Base-by-base conservation (phyloP, 2,888 invertebrate genomes). In the Ceratothoa steindachneri region DNA sequence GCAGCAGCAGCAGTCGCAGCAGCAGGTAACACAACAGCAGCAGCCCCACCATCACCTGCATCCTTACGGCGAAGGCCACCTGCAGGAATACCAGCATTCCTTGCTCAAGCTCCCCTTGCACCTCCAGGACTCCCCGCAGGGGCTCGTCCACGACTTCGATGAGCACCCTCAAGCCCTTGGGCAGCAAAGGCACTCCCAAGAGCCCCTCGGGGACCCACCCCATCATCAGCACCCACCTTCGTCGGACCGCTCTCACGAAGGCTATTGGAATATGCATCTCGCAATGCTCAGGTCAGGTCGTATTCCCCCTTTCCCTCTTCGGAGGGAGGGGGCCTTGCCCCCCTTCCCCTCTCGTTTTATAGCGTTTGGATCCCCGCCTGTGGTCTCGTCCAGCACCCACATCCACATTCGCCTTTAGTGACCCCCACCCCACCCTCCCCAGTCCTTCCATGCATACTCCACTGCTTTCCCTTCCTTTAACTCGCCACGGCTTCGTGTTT, bases 181-280 rank as follows among this genome's bases (percentile, higher is more conserved):
- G 60, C 22, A n/a, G 19, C 60, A 60, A 60, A 64, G 66, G 19
- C 31, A 29, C 24, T 19, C 51, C 2, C 71, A 71, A 22, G 71
- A 71, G 5, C 51, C 71, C 30, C 31, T 65, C 12, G 65, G 66
- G 29, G 71, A 71, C 22, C 66, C 65, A 2, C 64, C 22, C 51
- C 71, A 71, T 66, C 64, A 74, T 60, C 72, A 69, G 41, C 72
- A 71, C 55, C 71, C 67, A 7, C 12, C 24, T 30, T 60, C 55
- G 9, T 55, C 74, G 3, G 69, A 73, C 27, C 41, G 66, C n/a
- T 41, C 30, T 1, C 55, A 71, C 5, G 75, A 79, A n/a, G 75
- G 75, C 27, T 79, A 79, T 70, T 79, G 79, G 79, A 79, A 76
- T 51, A 76, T 79, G 76, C 79, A 79, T 60, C 75, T 79, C 19